Conservation (phyloP, 2,888 invertebrate species). For the Drosophila ochracea region DNA sequence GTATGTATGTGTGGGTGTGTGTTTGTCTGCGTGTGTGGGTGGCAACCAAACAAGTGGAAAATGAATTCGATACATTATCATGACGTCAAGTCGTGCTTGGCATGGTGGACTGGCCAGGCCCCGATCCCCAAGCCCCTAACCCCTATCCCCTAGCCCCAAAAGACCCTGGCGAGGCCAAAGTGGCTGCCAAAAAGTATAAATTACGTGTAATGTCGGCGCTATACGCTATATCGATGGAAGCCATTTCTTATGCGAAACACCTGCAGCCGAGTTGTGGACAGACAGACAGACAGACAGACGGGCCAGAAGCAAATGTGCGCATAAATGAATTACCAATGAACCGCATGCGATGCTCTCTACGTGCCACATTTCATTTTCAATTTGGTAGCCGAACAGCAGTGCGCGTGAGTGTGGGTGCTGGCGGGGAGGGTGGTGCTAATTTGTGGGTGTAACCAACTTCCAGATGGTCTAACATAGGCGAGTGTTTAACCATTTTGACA, state of each 20-base stretch:
- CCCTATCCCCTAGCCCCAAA: background rate
- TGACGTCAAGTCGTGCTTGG: constrained; percentile 79
- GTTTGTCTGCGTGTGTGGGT: constrained; percentile 32
- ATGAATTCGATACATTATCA: constrained; percentile 81
- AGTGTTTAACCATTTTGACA: constrained; percentile 68
- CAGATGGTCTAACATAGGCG: constrained; percentile 45
- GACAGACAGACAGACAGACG: constrained; percentile 9
- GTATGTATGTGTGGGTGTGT: background rate
- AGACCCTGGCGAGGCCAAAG: constrained; percentile 42
- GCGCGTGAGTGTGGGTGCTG: background rate
- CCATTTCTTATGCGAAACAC: constrained; percentile 78
- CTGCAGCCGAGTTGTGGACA: constrained; percentile 50
- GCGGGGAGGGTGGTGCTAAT: constrained; percentile 47
- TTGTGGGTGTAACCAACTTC: constrained; percentile 51
- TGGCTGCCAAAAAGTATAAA: constrained; percentile 78
- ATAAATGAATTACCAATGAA: constrained; percentile 81
- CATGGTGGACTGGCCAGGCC: constrained; percentile 35
- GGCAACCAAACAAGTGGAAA: constrained; percentile 79
- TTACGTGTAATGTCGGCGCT: constrained; percentile 66
- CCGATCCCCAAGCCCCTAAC: background rate
- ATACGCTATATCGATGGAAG: constrained; percentile 65
- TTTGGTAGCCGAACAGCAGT: constrained; percentile 41
- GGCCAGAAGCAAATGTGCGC: constrained; percentile 68
- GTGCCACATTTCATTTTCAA: constrained; percentile 75
- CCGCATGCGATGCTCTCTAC: constrained; percentile 64